Evolutionary conservation across 2,888 invertebrate genomes (phyloP).

Genomic region (Drosophila niveifrons): DNA sequence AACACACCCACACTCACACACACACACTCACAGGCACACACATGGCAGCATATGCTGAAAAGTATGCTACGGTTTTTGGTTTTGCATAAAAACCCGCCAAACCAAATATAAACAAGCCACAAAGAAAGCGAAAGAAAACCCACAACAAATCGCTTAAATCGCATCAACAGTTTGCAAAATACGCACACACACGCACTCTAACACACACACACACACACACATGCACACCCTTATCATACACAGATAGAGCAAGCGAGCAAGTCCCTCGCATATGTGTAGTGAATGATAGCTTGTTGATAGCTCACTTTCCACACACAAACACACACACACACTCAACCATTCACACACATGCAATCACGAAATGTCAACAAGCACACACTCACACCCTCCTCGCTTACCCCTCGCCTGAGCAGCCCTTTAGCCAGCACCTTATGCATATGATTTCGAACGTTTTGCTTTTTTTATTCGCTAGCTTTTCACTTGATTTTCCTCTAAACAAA

Average conservation of each 20-base stretch:
- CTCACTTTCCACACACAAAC: constrained; percentile 64
- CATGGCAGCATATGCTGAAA: constrained; percentile 52
- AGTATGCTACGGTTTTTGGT: constrained; percentile 60
- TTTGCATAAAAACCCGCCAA: constrained; percentile 63
- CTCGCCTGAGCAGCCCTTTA: constrained; percentile 16
- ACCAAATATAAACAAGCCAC: constrained; percentile 55
- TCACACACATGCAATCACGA: constrained; percentile 36
- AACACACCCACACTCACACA: constrained; percentile 16
- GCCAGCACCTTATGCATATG: constrained; percentile 57
- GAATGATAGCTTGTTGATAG: constrained; percentile 80
- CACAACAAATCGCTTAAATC: constrained; percentile 81
- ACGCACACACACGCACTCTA: constrained; percentile 39
- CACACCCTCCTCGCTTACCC: constrained; percentile 13
- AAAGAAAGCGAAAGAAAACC: constrained; percentile 56
- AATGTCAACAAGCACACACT: constrained; percentile 70
- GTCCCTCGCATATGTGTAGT: constrained; percentile 70
- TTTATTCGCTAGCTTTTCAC: constrained; percentile 64
- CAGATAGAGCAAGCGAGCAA: constrained; percentile 17
- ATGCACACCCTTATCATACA: constrained; percentile 42
- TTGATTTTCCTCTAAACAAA: constrained; percentile 71
- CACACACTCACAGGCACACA: constrained; percentile 6
- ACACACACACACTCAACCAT: constrained; percentile 26
- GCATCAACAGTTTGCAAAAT: constrained; percentile 80
- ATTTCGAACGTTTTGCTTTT: constrained; percentile 70
- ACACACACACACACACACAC: constrained; percentile 39